These are phyloP conservation scores for Drosophila yakuba DNA, from an alignment of 1,140 invertebrate genomes.

Conservation along the genomic window DNA sequence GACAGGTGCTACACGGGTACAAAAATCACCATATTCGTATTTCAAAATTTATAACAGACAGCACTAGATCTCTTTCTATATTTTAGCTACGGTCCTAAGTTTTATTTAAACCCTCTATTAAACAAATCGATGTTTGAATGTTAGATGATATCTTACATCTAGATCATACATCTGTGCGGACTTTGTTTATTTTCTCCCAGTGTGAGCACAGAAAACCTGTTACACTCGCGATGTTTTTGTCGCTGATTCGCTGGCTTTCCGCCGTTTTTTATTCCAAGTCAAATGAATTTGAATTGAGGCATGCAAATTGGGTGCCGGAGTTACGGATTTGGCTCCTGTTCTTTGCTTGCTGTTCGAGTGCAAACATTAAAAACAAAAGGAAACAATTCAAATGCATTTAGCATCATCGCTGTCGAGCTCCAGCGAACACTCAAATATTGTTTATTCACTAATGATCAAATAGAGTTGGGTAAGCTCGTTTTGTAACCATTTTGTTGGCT, in stretches of 20 bases:
- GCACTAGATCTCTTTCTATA: too few relatives aligned
- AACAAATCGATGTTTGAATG: too few relatives aligned
- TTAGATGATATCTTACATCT: too few relatives aligned
- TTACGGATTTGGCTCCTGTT: constrained; percentile 20
- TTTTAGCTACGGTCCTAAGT: background rate
- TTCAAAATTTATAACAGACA: too few relatives aligned
- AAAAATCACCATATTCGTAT: background rate
- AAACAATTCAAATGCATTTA: constrained; percentile 7
- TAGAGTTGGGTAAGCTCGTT: constrained; percentile 32
- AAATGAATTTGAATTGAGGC: constrained; percentile 68
- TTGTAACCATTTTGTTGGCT: constrained; percentile 16
- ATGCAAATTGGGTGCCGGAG: constrained; percentile 30
- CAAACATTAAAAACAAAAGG: background rate
- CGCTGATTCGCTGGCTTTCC: background rate
- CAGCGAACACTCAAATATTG: constrained; percentile 14
- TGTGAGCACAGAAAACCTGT: constrained; percentile 2
- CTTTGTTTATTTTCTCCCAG: background rate
- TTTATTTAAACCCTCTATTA: background rate
- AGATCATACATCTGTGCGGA: background rate
- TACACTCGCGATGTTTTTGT: background rate
- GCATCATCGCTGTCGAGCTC: constrained; percentile 10
- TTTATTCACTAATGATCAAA: constrained; percentile 25
- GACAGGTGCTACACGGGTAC: background rate
- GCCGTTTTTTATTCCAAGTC: constrained; percentile 19
- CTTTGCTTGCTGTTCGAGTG: background rate